phyloP scores from a whole-genome alignment of 2,113 vertebrate genomes.

The Galbula dea region DNA sequence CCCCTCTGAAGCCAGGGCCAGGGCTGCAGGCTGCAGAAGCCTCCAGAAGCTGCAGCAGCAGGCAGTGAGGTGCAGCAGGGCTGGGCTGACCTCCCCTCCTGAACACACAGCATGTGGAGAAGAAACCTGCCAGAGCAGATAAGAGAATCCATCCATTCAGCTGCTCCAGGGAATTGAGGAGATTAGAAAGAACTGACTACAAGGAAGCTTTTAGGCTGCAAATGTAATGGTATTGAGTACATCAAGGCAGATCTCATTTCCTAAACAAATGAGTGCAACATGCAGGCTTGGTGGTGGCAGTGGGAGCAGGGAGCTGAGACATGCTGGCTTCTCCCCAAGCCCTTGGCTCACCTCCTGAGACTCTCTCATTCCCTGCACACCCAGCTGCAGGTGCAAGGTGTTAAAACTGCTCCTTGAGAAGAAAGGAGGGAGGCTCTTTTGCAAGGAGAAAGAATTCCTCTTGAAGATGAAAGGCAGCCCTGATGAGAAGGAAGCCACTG shows the following conservation, averaged over 20 bases:
- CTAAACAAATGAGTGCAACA: conserved; percentile 54
- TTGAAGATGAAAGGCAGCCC: background rate
- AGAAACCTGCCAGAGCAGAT: conserved; percentile 56
- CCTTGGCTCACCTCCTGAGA: conserved; percentile 49
- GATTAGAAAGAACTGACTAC: conserved; percentile 52
- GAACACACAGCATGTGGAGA: conserved; percentile 15
- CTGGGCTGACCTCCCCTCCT: conserved; percentile 51
- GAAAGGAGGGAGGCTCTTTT: background rate
- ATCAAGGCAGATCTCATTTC: conserved; percentile 61
- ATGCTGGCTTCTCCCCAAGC: conserved; percentile 30
- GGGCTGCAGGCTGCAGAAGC: background rate
- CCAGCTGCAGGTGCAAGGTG: conserved; percentile 21
- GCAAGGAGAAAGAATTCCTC: background rate
- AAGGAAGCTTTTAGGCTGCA: conserved; percentile 61
- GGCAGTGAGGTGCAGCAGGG: too few relatives aligned
- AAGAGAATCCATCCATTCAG: conserved; percentile 46
- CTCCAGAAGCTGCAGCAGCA: background rate
- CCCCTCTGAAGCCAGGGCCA: background rate
- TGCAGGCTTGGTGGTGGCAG: background rate
- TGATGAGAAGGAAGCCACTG: background rate
- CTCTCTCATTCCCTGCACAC: background rate
- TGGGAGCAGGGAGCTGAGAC: conserved; percentile 19
- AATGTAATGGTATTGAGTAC: conserved; percentile 41
- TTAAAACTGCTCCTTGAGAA: background rate
- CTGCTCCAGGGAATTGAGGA: conserved; percentile 38